These are phyloP conservation scores for Pterophyllum scalare DNA, from an alignment of 2,113 vertebrate genomes.

Conservation along the genomic window DNA sequence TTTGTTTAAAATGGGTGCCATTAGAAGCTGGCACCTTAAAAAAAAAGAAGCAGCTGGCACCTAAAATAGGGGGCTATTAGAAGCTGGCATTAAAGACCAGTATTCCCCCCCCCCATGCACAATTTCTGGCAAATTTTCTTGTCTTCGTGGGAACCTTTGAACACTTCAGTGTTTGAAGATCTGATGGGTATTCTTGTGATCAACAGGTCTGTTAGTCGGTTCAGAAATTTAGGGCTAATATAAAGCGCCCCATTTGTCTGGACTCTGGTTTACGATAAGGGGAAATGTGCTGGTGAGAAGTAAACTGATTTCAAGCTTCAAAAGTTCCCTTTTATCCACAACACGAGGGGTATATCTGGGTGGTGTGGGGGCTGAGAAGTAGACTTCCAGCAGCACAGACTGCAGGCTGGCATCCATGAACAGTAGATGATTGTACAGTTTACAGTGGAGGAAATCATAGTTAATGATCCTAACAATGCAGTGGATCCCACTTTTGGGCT, in stretches of 20 bases:
- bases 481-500: neutral
- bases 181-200: neutral
- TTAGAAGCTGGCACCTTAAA: neutral
- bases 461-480: neutral
- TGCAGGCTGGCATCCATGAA: constrained; percentile 12
- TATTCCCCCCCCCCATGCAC: neutral
- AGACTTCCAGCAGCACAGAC: constrained; percentile 2
- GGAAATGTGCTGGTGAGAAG: neutral
- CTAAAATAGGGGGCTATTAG: neutral
- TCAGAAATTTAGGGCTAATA: neutral
- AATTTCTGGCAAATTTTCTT: neutral
- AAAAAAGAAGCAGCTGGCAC: neutral
- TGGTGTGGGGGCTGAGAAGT: neutral
- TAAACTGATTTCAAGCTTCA: constrained; percentile 11
- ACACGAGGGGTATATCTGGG: constrained; percentile 3
- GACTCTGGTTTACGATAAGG: neutral
- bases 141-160: neutral
- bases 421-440: constrained; percentile 1
- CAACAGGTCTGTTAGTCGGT: neutral
- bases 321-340: constrained; percentile 9
- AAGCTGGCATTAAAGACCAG: neutral
- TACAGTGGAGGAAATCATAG: neutral
- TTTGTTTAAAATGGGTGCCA: neutral
- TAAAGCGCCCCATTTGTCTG: neutral
- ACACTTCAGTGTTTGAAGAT: neutral